Conservation (phyloP, 2,113 vertebrate species). For the Daphoenositta chrysoptera region DNA sequence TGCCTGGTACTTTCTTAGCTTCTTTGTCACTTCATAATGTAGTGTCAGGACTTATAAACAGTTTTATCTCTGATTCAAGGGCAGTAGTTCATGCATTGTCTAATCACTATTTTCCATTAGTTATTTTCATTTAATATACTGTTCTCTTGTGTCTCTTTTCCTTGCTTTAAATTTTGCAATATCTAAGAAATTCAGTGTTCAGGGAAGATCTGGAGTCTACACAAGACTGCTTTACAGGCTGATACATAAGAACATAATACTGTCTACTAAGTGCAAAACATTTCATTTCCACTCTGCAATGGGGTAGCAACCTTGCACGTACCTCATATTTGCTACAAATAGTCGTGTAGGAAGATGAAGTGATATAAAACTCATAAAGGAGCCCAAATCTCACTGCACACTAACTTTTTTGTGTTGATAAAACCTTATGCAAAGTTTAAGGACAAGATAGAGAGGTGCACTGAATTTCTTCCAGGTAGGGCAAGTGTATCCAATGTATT, state of each 20-base stretch:
- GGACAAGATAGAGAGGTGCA: neutral
- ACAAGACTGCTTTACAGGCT: neutral
- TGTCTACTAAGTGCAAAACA: neutral
- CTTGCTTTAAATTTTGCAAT: neutral
- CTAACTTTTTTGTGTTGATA: neutral
- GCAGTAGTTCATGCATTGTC: neutral
- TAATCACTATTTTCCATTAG: neutral
- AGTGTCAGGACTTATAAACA: neutral
- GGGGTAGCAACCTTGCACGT: neutral
- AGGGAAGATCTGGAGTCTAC: neutral
- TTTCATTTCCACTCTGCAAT: neutral
- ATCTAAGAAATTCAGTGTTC: neutral
- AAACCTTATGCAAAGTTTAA: neutral
- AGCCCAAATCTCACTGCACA: neutral
- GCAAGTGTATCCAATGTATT: neutral
- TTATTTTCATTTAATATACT: neutral
- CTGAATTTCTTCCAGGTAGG: neutral
- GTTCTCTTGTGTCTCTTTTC: neutral
- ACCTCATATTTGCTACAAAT: neutral
- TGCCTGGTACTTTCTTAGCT: neutral
- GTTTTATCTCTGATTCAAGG: neutral
- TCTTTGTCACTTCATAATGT: neutral
- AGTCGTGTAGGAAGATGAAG: accelerated
- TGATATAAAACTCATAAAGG: neutral
- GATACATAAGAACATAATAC: neutral